These are phyloP conservation scores for Tokudaia tokunoshimensis DNA, from an alignment of 2,797 vertebrate genomes.

Conservation along the genomic window DNA sequence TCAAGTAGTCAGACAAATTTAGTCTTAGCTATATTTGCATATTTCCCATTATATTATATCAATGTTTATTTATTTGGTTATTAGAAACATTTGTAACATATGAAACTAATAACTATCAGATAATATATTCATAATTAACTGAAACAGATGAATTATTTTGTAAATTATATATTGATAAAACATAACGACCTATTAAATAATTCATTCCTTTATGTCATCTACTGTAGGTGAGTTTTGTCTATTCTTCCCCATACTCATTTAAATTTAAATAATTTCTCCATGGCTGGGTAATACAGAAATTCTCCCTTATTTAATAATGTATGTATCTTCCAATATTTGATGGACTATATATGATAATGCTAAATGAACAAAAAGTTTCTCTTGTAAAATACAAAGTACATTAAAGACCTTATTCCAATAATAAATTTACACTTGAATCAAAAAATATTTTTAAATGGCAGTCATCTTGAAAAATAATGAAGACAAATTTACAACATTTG, in stretches of 20 bases:
- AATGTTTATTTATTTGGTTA: neutral
- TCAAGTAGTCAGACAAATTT: neutral
- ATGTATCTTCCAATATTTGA: neutral
- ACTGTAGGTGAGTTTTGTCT: neutral
- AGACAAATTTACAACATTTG: neutral
- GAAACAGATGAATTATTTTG: neutral
- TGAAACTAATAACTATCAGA: neutral
- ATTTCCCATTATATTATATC: neutral
- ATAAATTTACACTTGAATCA: neutral
- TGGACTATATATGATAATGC: neutral
- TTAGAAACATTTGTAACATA: neutral
- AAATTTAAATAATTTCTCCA: neutral
- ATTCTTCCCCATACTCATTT: neutral
- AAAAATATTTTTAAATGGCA: conserved; percentile 19
- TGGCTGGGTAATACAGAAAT: neutral
- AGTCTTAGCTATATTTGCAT: neutral
- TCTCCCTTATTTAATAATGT: neutral
- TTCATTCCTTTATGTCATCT: neutral
- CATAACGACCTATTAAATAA: neutral
- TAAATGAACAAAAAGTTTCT: neutral
- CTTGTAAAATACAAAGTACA: neutral
- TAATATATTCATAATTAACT: neutral
- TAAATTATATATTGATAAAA: neutral
- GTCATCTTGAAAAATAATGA: neutral
- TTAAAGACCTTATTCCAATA: neutral